Evolutionary conservation across 2,888 invertebrate genomes (phyloP), one percentile per base, ranked within the genome.

Genomic region (Omphaloscelis lunosa): DNA sequence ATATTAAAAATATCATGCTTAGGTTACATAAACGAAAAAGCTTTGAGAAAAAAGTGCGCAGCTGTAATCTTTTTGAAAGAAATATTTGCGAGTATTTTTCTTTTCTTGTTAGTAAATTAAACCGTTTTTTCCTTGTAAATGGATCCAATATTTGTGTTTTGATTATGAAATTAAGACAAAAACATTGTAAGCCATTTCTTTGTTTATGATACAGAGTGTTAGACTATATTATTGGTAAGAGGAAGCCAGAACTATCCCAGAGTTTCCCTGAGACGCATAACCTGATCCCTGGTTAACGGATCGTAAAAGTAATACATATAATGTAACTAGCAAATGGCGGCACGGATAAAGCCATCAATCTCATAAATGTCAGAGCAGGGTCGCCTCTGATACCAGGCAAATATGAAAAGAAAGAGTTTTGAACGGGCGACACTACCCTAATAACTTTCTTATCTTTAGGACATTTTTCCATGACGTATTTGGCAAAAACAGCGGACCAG

Each of bases 401-500:
- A 72, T 72, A 81, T 86, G 74, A 85, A 77, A 75, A 62, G 68
- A 78, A 85, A 80, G 79, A 82, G 71, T 77, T 75, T 72, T 48
- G 34, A 70, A 68, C 70, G 71, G 61, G 66, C 59, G 72, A 48
- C 68, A 73, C 61, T 73, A 72, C 77, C 82, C 72, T 84, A 79
- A 82, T 79, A 84, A 82, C 66, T 73, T 80, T 80, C 83, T 85
- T 85, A 85, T 85, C 85, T 85, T 75, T 67, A 85, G 61, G 72
- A 62, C 58, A 78, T 82, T 84, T 82, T 67, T 7, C 65, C 56
- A 63, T 76, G 61, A 73, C 59, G 66, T 56, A 34, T 56, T 73
- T 73, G 61, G 59, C 27, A 51, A 65, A 73, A 77, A 77, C 58
- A 45, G 53, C 29, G 80, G 51, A 41, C 58, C 27, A 34, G 34